A percentile compares a stretch with the other conserved stretches of the same genome.
Conservation (phyloP, 2,797 vertebrate genomes). For the Leptoclinus maculatus region DNA sequence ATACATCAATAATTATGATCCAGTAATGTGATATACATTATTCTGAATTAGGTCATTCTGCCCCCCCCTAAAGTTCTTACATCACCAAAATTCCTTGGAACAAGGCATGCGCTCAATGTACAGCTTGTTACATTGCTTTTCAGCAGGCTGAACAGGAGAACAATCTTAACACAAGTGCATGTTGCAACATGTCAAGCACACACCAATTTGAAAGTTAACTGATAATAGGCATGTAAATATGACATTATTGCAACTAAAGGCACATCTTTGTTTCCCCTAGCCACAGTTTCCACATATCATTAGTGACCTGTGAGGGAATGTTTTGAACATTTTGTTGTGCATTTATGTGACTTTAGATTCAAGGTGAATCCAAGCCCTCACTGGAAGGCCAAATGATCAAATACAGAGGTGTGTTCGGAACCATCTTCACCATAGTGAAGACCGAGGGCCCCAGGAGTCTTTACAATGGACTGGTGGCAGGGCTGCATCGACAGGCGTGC, state of each 20-base stretch:
- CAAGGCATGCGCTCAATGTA: neutral
- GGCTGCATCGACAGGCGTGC: constrained; percentile 87
- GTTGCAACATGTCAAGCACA: neutral
- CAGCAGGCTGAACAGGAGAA: neutral
- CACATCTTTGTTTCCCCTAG: neutral
- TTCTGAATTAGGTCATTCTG: neutral
- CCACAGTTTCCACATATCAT: neutral
- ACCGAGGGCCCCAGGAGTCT: constrained; percentile 82
- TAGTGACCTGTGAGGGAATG: neutral
- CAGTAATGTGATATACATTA: neutral
- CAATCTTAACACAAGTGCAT: neutral
- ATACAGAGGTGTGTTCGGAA: constrained; percentile 86
- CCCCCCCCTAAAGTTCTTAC: neutral
- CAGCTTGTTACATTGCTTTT: neutral
- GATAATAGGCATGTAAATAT: neutral
- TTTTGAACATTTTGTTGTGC: neutral
- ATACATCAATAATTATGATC: neutral
- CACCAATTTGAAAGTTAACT: neutral
- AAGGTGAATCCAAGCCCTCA: constrained; percentile 77
- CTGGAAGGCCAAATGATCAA: constrained; percentile 45
- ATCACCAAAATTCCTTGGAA: neutral
- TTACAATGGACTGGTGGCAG: constrained; percentile 86
- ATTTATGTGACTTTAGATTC: constrained; percentile 74
- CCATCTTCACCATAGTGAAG: constrained; percentile 84
- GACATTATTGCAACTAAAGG: neutral